Percentiles rank a stretch among this genome's conserved stretches.
Conservation (phyloP, 2,113 vertebrate species). For the Seriola quinqueradiata region DNA sequence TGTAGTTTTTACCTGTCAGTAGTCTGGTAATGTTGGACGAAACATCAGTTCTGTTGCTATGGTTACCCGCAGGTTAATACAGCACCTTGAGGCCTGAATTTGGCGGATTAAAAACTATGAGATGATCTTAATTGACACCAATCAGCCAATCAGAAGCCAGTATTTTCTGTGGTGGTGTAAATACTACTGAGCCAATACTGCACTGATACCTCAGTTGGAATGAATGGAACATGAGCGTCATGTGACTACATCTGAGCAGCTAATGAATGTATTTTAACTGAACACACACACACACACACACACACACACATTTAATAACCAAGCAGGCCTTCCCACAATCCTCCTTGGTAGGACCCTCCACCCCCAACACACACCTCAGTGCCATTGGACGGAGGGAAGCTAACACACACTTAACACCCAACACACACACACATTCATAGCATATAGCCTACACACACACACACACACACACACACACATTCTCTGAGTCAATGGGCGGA, state of each 20-base stretch:
- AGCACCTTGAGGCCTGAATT: not conserved
- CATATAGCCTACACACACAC: slow-evolving; percentile 9
- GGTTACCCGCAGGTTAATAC: slow-evolving; percentile 27
- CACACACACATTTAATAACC: slow-evolving; percentile 26
- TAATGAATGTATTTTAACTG: not conserved
- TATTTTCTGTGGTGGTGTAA: not conserved
- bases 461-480: slow-evolving; percentile 32
- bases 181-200: no score
- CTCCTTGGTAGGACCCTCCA: slow-evolving; percentile 60
- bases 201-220: not conserved
- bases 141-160: slow-evolving; percentile 42
- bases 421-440: slow-evolving; percentile 6
- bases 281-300: slow-evolving; percentile 49
- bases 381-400: slow-evolving; percentile 32
- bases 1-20: not conserved
- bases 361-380: slow-evolving; percentile 31
- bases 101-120: not conserved
- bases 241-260: slow-evolving; percentile 7
- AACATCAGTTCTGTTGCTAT: slow-evolving; percentile 16
- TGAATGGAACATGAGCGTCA: slow-evolving; percentile 21
- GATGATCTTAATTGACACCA: not conserved
- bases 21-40: no score
- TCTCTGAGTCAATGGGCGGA: slow-evolving; percentile 74
- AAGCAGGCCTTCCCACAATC: slow-evolving; percentile 70
- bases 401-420: slow-evolving; percentile 38